A percentile compares a stretch with the other conserved stretches of the same genome.
Evolutionary conservation across 2,797 vertebrate species (phyloP).

Genomic region (Pteronotus mesoamericanus): DNA sequence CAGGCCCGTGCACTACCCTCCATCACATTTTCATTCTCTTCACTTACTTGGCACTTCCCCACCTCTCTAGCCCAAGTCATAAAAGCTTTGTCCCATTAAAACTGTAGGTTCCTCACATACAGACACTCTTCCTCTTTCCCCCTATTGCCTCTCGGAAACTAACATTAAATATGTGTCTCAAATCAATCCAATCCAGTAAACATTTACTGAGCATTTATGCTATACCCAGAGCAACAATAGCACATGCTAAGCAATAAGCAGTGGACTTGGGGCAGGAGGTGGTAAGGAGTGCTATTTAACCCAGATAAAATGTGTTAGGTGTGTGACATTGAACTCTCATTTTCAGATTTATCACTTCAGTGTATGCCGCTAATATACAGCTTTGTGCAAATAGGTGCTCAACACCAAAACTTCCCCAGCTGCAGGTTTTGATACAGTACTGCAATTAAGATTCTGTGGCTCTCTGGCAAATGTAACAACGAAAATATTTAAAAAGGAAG

Average conservation of each 20-base stretch:
- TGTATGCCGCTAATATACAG: not conserved
- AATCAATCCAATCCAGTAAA: not conserved
- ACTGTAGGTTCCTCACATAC: not conserved
- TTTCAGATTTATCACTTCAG: not conserved
- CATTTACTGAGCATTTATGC: not conserved
- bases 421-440: not conserved
- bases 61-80: not conserved
- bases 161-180: not conserved
- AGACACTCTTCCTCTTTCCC: not conserved
- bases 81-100: not conserved
- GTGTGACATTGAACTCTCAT: not conserved
- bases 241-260: not conserved
- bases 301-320: not conserved
- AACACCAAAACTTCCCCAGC: not conserved
- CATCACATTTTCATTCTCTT: not conserved
- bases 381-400: not conserved
- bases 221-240: not conserved
- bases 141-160: not conserved
- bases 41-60: not conserved
- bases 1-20: not conserved
- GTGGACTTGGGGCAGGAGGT: not conserved
- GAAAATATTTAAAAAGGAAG: conserved; percentile 57
- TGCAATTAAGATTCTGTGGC: not conserved
- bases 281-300: not conserved
- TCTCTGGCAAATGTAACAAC: conserved; percentile 27